Base-by-base conservation (phyloP, 2,113 vertebrate genomes). In the Origma solitaria region DNA sequence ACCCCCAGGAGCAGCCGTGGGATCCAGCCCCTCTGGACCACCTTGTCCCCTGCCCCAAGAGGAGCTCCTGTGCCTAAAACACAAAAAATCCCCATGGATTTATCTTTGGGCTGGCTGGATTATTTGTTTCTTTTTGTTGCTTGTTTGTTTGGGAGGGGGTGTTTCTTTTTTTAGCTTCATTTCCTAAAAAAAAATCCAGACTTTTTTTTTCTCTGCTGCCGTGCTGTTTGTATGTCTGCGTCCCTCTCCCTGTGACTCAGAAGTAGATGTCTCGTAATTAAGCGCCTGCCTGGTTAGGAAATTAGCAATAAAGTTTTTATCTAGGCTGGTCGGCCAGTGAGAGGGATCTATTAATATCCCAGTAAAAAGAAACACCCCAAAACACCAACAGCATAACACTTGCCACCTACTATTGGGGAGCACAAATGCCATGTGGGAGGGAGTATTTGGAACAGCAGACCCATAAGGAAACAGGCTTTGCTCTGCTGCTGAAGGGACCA, bases 291-390 rank as follows among this genome's bases (percentile, higher is more conserved):
- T 92, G 86, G 91, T 96, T 82, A 95, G 90, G 77, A 92, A 92
- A 95, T 92, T 47, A 87, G 84, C 64, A 54, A 70, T 94, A 58
- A 92, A 92, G 66, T 70, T 94, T 88, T 73, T 70, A 92, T 92
- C 81, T 70, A 70, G 68, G 58, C 76, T 89, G 83, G 42, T 94
- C 0, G 20, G 81, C 51, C 84, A 44, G 81, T 17, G 56, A 92
- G 89, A 66, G 15, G 23, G 30, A 77, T 86, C 92, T 96, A 95
- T 96, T 94, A 92, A 96, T 94, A 96, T 68, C 77, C 27, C 38
- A 53, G 45, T 57, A 4, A 70, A 92, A 87, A 56, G 50, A 58
- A 2, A 45, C 44, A 33, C 16, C 8, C 40, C 21, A 33, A 62
- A 90, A 62, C 64, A 90, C 25, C 25, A 35, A 33, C 50, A 56